Base-by-base conservation (phyloP, 2,797 vertebrate species). In the Momotus momota region DNA sequence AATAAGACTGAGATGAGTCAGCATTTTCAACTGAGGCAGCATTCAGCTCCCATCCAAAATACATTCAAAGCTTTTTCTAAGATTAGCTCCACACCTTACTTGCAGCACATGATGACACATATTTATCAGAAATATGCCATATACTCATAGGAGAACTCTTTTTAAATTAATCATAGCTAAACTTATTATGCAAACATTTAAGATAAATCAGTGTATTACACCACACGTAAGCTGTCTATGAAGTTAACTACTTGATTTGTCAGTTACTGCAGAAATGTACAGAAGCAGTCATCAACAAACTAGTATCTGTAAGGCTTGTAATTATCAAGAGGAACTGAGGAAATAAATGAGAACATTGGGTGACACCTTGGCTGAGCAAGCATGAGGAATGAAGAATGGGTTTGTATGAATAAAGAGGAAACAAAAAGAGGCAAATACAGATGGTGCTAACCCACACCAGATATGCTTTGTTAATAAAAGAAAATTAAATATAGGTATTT, bases 141-240 rank as follows among this genome's bases (percentile, higher is more conserved):
- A n/a, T 55, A 38, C 5, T 78, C 19, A 13, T 17, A 58, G 52
- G 27, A 75, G 2, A 80, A 77, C 11, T 49, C 31, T 7, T 87
- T 82, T 89, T 43, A 49, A 91, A 96, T 87, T 82, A 87, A 92
- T 83, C 55, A 84, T 14, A 73, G 35, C n/a, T 86, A 80, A 91
- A 79, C 21, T 19, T 64, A 41, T 48, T 60, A 75, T 29, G 54
- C 12, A 86, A 91, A 70, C 6, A 72, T 81, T 65, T 78, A 81
- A 78, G 31, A 93, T n/a, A 78, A 81, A 86, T 79, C 64, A 84
- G 19, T 27, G 9, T 67, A 66, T 71, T 1, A 1, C 26, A 69
- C 4, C 10, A 75, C 8, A 60, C 11, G 3, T 51, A 89, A 48
- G 45, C 25, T 75, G 46, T 22, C 20, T 49, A 41, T 43, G 92